Conservation (phyloP, 2,113 vertebrate species). For the Gambusia affinis region DNA sequence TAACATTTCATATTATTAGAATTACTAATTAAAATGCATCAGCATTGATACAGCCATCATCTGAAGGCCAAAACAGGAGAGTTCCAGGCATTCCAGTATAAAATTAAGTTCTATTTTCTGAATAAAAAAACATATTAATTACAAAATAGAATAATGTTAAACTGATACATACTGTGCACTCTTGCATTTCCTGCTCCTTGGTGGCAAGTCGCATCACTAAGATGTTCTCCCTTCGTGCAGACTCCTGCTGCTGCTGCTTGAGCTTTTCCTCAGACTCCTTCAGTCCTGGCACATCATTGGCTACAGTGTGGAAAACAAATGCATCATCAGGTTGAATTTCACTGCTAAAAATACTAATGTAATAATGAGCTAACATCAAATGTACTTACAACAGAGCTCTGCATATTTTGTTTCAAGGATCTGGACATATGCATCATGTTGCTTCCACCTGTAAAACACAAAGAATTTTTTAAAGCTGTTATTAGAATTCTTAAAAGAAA, state of each 20-base stretch:
- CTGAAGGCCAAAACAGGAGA: neutral
- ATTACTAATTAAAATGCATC: neutral
- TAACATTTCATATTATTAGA: neutral
- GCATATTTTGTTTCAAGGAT: constrained; percentile 97
- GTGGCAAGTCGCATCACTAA: constrained; percentile 98
- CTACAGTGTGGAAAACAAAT: constrained; percentile 66
- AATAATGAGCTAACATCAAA: neutral
- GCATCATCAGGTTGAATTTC: constrained; percentile 11
- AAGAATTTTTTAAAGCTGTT: constrained; percentile 7
- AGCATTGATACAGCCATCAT: neutral
- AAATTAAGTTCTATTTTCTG: too few relatives aligned
- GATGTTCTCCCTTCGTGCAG: constrained; percentile 98
- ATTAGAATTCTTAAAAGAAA: neutral
- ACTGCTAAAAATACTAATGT: neutral
- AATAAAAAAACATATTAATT: neutral
- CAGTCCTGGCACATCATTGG: constrained; percentile 95
- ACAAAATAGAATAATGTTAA: neutral
- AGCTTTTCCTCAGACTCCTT: constrained; percentile 98
- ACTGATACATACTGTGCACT: constrained; percentile 93
- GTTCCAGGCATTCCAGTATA: too few relatives aligned
- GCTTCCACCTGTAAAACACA: constrained; percentile 89
- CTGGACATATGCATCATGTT: constrained; percentile 96
- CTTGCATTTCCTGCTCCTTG: constrained; percentile 99
- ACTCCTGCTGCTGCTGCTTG: constrained; percentile 98
- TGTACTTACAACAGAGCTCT: constrained; percentile 96